Base-by-base conservation (phyloP, 1,140 invertebrate genomes). In the Rhyzopertha dominica region DNA sequence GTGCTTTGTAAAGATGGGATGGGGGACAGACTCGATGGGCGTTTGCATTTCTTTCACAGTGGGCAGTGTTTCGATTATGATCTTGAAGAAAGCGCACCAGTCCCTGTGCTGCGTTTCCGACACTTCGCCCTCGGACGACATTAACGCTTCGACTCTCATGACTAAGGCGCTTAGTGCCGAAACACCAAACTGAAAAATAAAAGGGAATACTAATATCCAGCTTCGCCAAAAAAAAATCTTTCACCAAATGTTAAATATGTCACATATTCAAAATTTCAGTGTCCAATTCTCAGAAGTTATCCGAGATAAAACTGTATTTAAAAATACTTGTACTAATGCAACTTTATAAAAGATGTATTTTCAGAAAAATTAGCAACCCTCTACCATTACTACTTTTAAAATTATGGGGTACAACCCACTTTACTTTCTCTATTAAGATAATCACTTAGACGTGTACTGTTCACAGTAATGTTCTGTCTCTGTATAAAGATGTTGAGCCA, bases 151-250 rank as follows among this genome's bases (percentile, higher is more conserved):
- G 0, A 48, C 54, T 39, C 62, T 53, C 12, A 66, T 49, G 3
- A 66, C 49, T 9, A 67, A 46, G 12, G 53, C 47, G 5, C 56
- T 52, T 30, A 67, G 18, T 3, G 65, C 61, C 9, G 62, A 65
- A 4, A 64, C 51, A 7, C 65, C 65, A 53, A 67, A 65, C 63
- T 66, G 39, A 8, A 58, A 62, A 28, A 25, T 37, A 34, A 52
- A 36, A 26, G 19, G 18, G n/a, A 40, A 26, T 39, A 22, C 10
- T 17, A 20, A 19, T 37, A 37, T 18, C 12, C 12, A 37, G 13
- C 16, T 10, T 8, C 16, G 14, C 14, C 9, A 36, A 37, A 5
- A 20, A 12, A 7, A 37, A 17, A 18, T 18, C 8, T 37, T 19
- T 22, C 16, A 22, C 35, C 35, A 37, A 37, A 37, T 19, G 14